Conservation (phyloP, 2,888 invertebrate species). For the Hemithea aestivaria region DNA sequence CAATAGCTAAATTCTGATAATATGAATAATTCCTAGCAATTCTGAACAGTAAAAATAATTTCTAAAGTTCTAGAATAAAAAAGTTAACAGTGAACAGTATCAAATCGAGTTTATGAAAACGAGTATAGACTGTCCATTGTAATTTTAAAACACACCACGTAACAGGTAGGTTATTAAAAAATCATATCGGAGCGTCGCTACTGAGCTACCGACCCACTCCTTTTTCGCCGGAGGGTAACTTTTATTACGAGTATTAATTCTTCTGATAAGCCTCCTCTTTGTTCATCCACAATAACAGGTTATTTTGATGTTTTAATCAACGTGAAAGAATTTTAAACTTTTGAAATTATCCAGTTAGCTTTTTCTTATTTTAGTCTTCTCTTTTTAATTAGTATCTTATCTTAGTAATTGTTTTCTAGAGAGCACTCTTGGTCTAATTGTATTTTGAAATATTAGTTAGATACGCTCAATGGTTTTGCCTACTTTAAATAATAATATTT, state of each 20-base stretch:
- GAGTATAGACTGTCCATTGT: no score
- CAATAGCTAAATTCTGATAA: no score
- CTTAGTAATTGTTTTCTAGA: no score
- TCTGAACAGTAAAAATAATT: no score
- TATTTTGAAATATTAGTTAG: no score
- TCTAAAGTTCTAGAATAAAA: no score
- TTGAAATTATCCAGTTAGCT: slow-evolving; percentile 14
- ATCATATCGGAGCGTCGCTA: slow-evolving; percentile 27
- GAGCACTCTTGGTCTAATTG: no score
- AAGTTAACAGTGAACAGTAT: no score
- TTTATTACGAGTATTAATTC: slow-evolving; percentile 46
- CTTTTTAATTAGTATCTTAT: background rate
- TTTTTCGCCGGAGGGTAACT: slow-evolving; percentile 33
- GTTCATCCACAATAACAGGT: slow-evolving; percentile 44
- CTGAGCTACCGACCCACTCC: slow-evolving; percentile 27
- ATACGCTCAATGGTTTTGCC: no score
- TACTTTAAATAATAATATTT: no score
- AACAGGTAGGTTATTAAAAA: slow-evolving; percentile 30
- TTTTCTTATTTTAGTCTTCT: slow-evolving; percentile 7
- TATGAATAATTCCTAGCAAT: no score
- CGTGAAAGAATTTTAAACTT: slow-evolving; percentile 49
- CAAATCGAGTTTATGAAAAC: no score
- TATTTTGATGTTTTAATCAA: slow-evolving; percentile 55
- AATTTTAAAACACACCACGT: slow-evolving; percentile 20
- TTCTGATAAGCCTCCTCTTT: slow-evolving; percentile 52